A percentile compares a stretch with the other conserved stretches of the same genome.
Conservation (phyloP, 2,888 invertebrate species). For the Chirona hameri region DNA sequence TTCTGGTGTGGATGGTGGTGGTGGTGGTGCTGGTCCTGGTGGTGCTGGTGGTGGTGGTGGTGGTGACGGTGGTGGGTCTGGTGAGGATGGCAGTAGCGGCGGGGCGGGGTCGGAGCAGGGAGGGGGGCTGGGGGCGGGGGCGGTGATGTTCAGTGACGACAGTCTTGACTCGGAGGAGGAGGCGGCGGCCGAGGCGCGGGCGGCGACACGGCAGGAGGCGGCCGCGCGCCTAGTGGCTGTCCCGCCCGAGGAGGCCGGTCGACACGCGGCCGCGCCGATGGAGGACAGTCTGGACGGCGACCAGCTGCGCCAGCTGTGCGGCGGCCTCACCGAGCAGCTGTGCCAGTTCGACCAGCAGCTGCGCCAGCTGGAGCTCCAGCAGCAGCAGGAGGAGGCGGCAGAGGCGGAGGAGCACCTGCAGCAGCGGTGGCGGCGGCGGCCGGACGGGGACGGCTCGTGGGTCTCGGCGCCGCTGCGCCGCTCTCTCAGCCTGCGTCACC, state of each 20-base stretch:
- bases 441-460: neutral
- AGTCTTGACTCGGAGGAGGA: slow-evolving; percentile 8
- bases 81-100: neutral
- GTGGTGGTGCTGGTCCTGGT: slow-evolving; percentile 47
- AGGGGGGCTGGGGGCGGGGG: neutral
- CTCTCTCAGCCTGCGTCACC: neutral
- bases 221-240: neutral
- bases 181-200: neutral
- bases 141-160: neutral
- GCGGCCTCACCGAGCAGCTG: slow-evolving; percentile 23
- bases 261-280: neutral
- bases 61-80: slow-evolving; percentile 45
- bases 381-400: slow-evolving; percentile 32
- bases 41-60: slow-evolving; percentile 42
- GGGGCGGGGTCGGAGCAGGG: neutral
- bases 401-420: neutral
- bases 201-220: neutral
- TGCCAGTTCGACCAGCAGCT: slow-evolving; percentile 35
- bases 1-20: slow-evolving; percentile 46
- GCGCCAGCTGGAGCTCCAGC: slow-evolving; percentile 39
- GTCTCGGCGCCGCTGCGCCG: neutral
- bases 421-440: slow-evolving; percentile 13
- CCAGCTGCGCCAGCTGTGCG: slow-evolving; percentile 8
- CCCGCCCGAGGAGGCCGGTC: neutral
- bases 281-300: neutral